Evolutionary conservation across 2,113 vertebrate species (phyloP).

Genomic region (Arvicanthis niloticus): DNA sequence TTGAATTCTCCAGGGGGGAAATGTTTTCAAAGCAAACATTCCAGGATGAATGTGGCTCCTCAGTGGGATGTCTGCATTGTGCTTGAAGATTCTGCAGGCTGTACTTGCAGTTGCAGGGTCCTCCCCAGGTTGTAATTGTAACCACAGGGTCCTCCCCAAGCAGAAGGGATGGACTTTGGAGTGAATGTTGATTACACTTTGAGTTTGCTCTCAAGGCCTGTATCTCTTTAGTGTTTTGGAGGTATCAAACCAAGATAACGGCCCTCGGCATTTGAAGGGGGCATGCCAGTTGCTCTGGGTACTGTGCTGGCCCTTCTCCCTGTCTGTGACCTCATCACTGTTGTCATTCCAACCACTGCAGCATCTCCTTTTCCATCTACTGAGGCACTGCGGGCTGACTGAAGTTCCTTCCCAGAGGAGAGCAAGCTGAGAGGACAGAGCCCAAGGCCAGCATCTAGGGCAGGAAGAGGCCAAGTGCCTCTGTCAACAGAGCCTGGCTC

Average conservation of each 20-base stretch:
- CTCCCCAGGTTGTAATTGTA: too few species aligned
- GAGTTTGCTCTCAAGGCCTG: conserved; percentile 47
- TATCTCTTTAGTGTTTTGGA: conserved; percentile 36
- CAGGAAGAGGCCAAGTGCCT: not conserved
- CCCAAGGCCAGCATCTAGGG: not conserved
- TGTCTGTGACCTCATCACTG: not conserved
- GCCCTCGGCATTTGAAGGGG: conserved; percentile 38
- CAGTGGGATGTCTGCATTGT: conserved; percentile 55
- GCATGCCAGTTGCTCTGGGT: conserved; percentile 47
- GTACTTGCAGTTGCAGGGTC: too few species aligned
- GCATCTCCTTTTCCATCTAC: not conserved
- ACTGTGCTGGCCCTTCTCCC: conserved; percentile 51
- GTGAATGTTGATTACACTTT: conserved; percentile 60
- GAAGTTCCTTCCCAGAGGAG: conserved; percentile 2
- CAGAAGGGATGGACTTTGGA: conserved; percentile 65
- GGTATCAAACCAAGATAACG: conserved; percentile 48
- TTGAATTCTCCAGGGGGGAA: conserved; percentile 54
- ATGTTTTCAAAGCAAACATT: conserved; percentile 80
- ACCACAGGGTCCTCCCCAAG: conserved; percentile 41
- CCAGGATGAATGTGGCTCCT: conserved; percentile 68
- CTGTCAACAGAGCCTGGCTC: not conserved
- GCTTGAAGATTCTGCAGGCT: conserved; percentile 60
- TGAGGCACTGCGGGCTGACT: not conserved
- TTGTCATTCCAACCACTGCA: not conserved
- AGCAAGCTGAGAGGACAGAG: conserved; percentile 54